Evolutionary conservation across 2,888 invertebrate species (phyloP).

Genomic region (Drosophila affinis): DNA sequence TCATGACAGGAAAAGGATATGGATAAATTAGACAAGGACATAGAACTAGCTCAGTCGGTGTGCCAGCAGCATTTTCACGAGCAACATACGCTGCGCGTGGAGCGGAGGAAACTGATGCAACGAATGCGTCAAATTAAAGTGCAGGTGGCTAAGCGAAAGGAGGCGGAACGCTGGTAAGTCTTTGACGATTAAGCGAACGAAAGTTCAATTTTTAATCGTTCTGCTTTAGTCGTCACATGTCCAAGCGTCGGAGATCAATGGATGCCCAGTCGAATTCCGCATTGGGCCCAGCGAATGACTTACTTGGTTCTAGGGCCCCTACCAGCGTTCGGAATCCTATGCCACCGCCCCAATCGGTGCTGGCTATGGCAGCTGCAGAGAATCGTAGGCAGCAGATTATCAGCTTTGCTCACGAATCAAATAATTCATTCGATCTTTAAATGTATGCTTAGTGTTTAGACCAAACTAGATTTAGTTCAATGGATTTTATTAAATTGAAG

Average conservation of each 20-base stretch:
- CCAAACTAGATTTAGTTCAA: not conserved
- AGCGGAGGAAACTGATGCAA: constrained; percentile 47
- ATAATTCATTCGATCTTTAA: constrained; percentile 55
- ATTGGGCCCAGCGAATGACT: too few relatives aligned
- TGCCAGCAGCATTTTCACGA: constrained; percentile 49
- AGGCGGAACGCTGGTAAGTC: constrained; percentile 23
- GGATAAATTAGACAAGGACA: constrained; percentile 40
- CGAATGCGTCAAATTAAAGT: constrained; percentile 40
- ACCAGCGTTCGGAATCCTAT: not conserved
- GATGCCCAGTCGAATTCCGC: not conserved
- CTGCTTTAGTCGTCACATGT: not conserved
- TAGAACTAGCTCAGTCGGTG: constrained; percentile 22
- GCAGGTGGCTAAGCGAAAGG: constrained; percentile 23
- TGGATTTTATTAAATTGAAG: not conserved
- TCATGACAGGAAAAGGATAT: constrained; percentile 26
- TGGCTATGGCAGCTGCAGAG: not conserved
- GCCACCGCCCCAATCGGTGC: not conserved
- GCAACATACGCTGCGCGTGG: constrained; percentile 30
- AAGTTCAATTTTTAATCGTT: not conserved
- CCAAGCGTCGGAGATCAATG: not conserved
- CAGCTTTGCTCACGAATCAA: constrained; percentile 42
- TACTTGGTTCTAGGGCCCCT: not conserved
- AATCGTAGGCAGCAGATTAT: constrained; percentile 29
- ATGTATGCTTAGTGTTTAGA: not conserved
- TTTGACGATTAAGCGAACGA: not conserved